Conservation (phyloP, 1,140 invertebrate species). For the Ceratina japonica region DNA sequence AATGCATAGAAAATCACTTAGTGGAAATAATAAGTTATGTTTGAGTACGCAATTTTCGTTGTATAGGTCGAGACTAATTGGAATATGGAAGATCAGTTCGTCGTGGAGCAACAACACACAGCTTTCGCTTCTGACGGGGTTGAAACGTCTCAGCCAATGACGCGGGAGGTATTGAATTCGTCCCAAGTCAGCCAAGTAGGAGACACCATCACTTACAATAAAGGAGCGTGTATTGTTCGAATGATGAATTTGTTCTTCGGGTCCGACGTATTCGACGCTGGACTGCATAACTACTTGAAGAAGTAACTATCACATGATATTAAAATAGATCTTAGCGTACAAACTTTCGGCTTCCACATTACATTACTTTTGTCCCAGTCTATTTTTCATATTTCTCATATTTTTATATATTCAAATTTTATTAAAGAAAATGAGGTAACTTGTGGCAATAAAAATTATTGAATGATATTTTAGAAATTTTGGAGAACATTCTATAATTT, state of each 20-base stretch:
- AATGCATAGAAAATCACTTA: no score
- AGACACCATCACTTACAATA: conserved; percentile 86
- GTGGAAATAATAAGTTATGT: no score
- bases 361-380: no score
- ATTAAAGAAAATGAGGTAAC: no score
- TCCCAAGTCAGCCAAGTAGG: conserved; percentile 83
- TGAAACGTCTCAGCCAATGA: conserved; percentile 65
- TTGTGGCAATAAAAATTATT: no score
- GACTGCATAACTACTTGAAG: conserved; percentile 80
- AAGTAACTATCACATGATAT: conserved; percentile 68
- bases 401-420: no score
- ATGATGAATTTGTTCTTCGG: conserved; percentile 89
- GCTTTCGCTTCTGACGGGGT: conserved; percentile 64
- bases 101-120: conserved; percentile 65
- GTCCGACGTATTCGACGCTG: conserved; percentile 82
- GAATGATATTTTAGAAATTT: no score
- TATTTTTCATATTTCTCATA: no score
- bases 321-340: no score
- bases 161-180: conserved; percentile 67
- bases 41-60: no score
- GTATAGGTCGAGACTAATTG: conserved; percentile 76
- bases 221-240: conserved; percentile 84
- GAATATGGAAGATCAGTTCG: conserved; percentile 81
- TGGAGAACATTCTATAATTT: no score
- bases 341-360: no score